Base-by-base conservation (phyloP, 2,113 vertebrate genomes). In the Tauraco erythrolophus region DNA sequence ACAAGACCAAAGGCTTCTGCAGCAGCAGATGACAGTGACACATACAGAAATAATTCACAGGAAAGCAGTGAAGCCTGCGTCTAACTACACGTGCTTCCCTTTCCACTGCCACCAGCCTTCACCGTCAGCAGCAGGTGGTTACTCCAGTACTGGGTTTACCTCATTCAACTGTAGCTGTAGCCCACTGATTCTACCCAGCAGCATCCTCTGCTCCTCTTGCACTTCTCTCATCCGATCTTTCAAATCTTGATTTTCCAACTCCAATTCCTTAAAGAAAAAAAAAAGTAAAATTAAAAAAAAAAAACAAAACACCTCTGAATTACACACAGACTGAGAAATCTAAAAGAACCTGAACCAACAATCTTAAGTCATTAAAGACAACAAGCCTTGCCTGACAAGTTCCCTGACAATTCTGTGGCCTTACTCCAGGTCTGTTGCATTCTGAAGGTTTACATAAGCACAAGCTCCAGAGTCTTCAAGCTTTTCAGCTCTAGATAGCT, bases 121-220 rank as follows among this genome's bases (percentile, higher is more conserved):
- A 0, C 51, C 11, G 8, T 1, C 76, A 78, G 35, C 9, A 0
- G 1, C 10, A 6, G n/a, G 31, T 2, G 22, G 4, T 4, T 50
- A 19, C 5, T 13, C 54, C 65, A 50, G 4, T 12, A 0, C 9
- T 0, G 19, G 19, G 0, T 30, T 97, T 96, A 99, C 99, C 99
- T 99, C 99, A 54, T 97, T 98, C 75, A 99, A 97, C 33, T 99
- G 99, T 25, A 99, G 98, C 54, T 99, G 99, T 2, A 99, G 96
- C 46, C 98, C 97, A 71, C 97, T 99, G 87, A 99, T 98, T 81
- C 98, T 98, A 76, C 99, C 99, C 51, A 99, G 43, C 72, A 99
- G 97, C 53, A 98, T 92, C 94, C 98, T 98, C 74, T 99, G 99
- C 84, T 99, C 99, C 93, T 99, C 99, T 25, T 99, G 98, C 70